A percentile compares a stretch with the other conserved stretches of the same genome.
Conservation (phyloP, 2,888 invertebrate species). For the Dicyrtomina minuta region DNA sequence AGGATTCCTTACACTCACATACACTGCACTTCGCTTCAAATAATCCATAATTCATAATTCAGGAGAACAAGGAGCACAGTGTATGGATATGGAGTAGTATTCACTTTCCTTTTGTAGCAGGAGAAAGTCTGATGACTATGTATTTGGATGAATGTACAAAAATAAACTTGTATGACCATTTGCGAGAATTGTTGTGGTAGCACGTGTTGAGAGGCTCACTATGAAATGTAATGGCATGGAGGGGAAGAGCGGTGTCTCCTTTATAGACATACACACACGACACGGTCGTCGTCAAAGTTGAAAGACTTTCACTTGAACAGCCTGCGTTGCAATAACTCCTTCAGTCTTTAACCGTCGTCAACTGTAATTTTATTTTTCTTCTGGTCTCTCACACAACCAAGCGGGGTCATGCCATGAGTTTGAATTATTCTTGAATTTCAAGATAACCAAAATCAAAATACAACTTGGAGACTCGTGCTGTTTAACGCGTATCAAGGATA, state of each 20-base stretch:
- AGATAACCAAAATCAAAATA: conserved; percentile 7
- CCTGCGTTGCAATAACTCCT: no score
- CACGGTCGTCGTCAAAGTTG: no score
- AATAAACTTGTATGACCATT: no score
- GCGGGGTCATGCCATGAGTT: no score
- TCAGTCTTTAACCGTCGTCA: conserved; percentile 20
- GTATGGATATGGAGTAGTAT: background rate
- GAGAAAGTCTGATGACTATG: background rate
- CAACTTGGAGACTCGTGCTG: background rate
- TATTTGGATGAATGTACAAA: background rate
- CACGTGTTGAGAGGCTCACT: no score
- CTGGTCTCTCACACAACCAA: background rate
- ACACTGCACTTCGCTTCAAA: conserved; percentile 35
- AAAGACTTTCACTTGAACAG: no score
- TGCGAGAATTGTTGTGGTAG: no score
- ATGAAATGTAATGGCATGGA: no score
- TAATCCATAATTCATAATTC: conserved; percentile 42
- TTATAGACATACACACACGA: no score
- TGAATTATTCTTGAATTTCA: conserved; percentile 11
- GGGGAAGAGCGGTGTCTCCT: no score
- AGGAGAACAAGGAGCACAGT: no score
- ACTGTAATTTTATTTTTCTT: background rate
- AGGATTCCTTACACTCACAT: conserved; percentile 17
- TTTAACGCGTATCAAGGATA: background rate
- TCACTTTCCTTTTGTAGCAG: background rate